Percentiles rank a stretch among this genome's conserved stretches.
These are phyloP conservation scores for Cryptocephalus moraei DNA, from an alignment of 2,888 invertebrate genomes.

Conservation along the genomic window DNA sequence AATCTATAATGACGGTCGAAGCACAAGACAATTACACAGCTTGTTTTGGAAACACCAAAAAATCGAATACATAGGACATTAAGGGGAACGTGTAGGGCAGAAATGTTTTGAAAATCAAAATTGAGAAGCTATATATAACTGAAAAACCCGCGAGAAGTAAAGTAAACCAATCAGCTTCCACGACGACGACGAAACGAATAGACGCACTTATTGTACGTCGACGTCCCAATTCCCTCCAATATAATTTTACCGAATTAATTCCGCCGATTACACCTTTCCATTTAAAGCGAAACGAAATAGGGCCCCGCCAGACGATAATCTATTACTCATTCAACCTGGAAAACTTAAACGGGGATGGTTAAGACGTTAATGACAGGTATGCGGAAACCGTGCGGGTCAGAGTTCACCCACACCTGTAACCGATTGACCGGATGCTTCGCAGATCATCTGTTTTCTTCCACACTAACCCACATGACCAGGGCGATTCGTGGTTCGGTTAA, in stretches of 20 bases:
- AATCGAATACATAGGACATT: too few species aligned
- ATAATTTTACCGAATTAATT: not conserved
- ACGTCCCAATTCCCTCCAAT: not conserved
- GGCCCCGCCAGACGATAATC: slow-evolving; percentile 4
- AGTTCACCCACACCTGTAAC: slow-evolving; percentile 34
- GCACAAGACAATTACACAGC: too few species aligned
- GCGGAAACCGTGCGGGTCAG: slow-evolving; percentile 32
- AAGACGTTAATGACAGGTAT: slow-evolving; percentile 24
- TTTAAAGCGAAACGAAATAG: not conserved
- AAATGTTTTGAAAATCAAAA: too few species aligned
- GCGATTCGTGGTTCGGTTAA: too few species aligned
- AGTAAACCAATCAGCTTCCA: too few species aligned
- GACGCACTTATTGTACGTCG: not conserved
- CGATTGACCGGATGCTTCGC: slow-evolving; percentile 30
- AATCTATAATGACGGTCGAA: too few species aligned
- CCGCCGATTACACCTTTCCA: not conserved
- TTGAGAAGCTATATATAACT: too few species aligned
- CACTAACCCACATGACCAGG: not conserved
- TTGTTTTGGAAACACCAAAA: too few species aligned
- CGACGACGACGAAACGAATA: too few species aligned
- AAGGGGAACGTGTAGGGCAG: too few species aligned
- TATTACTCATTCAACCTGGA: slow-evolving; percentile 21
- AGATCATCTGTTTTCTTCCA: slow-evolving; percentile 1
- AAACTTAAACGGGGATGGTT: slow-evolving; percentile 16
- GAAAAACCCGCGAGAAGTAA: too few species aligned